A percentile compares a stretch with the other conserved stretches of the same genome.
phyloP scores from a whole-genome alignment of 2,888 invertebrate genomes.

The Drosophila phalerata region DNA sequence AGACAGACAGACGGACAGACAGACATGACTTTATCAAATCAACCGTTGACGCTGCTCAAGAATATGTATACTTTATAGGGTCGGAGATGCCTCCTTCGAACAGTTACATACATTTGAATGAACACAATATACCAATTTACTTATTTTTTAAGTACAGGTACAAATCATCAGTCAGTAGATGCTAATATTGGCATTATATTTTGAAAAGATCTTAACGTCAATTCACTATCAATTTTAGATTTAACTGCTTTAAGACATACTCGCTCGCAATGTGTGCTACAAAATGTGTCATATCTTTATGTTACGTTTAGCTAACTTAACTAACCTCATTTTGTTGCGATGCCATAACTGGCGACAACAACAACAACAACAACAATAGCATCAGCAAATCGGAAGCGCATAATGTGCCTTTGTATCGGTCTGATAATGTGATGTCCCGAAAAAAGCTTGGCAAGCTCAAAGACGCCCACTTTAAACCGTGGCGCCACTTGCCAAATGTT shows the following conservation, averaged over 20 bases:
- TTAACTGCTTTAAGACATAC: slow-evolving; percentile 36
- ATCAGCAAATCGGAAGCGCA: slow-evolving; percentile 70
- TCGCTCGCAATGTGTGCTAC: slow-evolving; percentile 18
- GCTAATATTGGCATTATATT: too few relatives aligned
- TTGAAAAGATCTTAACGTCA: too few relatives aligned
- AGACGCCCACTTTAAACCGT: slow-evolving; percentile 29
- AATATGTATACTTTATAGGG: too few relatives aligned
- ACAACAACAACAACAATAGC: slow-evolving; percentile 44
- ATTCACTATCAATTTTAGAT: background rate
- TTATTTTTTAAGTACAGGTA: too few relatives aligned
- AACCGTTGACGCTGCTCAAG: too few relatives aligned
- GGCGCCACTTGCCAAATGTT: slow-evolving; percentile 74
- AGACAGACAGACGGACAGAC: too few relatives aligned
- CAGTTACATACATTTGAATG: too few relatives aligned
- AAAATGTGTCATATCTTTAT: slow-evolving; percentile 30
- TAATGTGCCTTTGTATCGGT: slow-evolving; percentile 78
- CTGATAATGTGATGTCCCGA: slow-evolving; percentile 72
- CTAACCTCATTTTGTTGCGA: slow-evolving; percentile 65
- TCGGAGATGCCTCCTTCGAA: too few relatives aligned
- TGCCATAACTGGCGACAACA: slow-evolving; percentile 62
- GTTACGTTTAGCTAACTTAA: slow-evolving; percentile 23
- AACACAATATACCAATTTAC: too few relatives aligned
- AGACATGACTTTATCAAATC: too few relatives aligned
- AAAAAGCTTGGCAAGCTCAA: slow-evolving; percentile 66
- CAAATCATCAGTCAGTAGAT: too few relatives aligned